Evolutionary conservation across 2,797 vertebrate genomes (phyloP).

Genomic region (Arremon aurantiirostris): DNA sequence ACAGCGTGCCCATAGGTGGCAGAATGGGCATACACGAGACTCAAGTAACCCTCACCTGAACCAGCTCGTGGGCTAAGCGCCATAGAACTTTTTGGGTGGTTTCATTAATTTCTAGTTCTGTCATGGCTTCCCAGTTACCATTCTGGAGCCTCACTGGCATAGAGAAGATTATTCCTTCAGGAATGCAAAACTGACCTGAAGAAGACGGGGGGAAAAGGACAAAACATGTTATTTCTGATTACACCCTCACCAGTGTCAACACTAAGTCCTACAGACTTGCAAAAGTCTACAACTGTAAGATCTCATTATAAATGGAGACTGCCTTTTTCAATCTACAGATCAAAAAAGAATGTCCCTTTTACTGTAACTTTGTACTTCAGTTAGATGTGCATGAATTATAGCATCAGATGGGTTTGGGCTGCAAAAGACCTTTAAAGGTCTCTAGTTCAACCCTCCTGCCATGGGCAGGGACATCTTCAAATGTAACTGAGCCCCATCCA

Average conservation of each 20-base stretch:
- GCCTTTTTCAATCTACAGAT: neutral
- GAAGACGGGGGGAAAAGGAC: neutral
- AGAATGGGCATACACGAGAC: neutral
- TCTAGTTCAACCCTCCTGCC: neutral
- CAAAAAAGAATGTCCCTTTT: neutral
- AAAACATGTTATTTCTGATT: neutral
- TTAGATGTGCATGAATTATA: neutral
- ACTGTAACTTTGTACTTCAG: neutral
- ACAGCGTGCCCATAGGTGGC: neutral
- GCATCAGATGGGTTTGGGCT: neutral
- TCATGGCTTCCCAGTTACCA: conserved; percentile 77
- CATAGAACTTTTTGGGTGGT: conserved; percentile 69
- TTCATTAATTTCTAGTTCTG: conserved; percentile 70
- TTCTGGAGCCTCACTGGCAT: conserved; percentile 84
- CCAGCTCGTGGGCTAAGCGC: conserved; percentile 74
- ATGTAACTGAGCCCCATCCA: neutral
- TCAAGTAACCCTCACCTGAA: conserved; percentile 70
- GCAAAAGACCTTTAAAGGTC: neutral
- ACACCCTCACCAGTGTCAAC: neutral
- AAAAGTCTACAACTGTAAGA: neutral
- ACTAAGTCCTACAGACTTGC: neutral
- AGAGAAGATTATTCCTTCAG: conserved; percentile 82
- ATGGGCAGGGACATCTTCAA: neutral
- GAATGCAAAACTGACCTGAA: conserved; percentile 81
- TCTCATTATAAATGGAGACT: neutral